Percentiles rank a stretch among this genome's conserved stretches.
Conservation (phyloP, 2,113 vertebrate genomes). For the Cyanoderma ruficeps region DNA sequence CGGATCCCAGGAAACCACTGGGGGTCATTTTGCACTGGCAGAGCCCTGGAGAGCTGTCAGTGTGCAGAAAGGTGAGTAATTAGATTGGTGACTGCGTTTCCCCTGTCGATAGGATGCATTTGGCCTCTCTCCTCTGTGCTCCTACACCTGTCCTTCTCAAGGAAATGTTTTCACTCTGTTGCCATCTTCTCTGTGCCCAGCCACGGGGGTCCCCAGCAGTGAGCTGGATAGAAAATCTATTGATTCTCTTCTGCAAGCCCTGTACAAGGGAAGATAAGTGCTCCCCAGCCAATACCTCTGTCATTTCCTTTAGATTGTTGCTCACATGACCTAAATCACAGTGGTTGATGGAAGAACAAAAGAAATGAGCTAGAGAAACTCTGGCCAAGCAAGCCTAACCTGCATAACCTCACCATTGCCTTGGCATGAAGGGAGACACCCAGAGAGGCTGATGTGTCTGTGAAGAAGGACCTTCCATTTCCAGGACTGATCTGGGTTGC, state of each 20-base stretch:
- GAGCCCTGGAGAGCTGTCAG: not conserved
- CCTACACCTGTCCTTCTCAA: not conserved
- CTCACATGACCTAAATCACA: not conserved
- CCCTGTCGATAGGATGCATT: not conserved
- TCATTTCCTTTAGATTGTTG: not conserved
- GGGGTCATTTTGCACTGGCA: not conserved
- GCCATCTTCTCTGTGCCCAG: not conserved
- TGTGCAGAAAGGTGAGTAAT: not conserved
- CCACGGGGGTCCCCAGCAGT: not conserved
- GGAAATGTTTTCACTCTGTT: not conserved
- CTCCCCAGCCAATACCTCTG: not conserved
- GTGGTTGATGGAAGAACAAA: not conserved
- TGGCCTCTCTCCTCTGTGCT: not conserved
- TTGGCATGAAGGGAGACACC: fast-evolving
- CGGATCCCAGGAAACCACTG: fast-evolving
- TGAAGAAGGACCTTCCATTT: not conserved
- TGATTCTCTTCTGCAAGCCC: not conserved
- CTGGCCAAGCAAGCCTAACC: not conserved
- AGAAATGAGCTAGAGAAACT: not conserved
- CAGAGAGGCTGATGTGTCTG: not conserved
- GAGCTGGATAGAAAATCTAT: not conserved
- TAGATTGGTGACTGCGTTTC: fast-evolving
- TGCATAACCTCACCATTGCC: not conserved
- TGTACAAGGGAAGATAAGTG: not conserved
- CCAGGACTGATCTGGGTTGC: not conserved